phyloP scores from a whole-genome alignment of 2,113 vertebrate genomes.

The Orthonyx spaldingii region DNA sequence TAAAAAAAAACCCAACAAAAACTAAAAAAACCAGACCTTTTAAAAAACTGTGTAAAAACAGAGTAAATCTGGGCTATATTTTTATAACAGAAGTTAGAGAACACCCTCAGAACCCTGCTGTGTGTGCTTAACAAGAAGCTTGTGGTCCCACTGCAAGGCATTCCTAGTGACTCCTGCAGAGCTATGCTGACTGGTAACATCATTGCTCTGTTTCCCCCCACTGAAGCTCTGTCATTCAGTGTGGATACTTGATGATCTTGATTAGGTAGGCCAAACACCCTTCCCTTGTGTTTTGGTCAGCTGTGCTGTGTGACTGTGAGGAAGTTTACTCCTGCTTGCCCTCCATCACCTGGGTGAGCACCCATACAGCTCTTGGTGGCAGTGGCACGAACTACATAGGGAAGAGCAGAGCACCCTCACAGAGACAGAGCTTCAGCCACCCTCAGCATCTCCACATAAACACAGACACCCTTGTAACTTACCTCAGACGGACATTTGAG shows the following conservation, averaged over 20 bases:
- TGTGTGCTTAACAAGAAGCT: background rate
- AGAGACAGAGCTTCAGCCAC: background rate
- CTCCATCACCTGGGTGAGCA: fast-evolving
- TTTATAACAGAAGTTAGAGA: background rate
- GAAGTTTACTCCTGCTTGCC: background rate
- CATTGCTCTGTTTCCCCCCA: background rate
- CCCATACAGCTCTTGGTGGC: background rate
- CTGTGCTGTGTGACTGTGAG: fast-evolving
- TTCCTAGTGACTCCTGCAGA: background rate
- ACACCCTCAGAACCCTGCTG: background rate
- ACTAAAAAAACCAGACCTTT: background rate
- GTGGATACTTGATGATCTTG: background rate
- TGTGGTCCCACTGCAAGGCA: background rate
- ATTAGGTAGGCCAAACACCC: background rate
- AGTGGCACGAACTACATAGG: background rate
- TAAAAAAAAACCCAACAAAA: background rate
- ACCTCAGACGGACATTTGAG: constrained; percentile 69
- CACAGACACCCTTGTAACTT: background rate
- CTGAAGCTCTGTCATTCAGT: background rate
- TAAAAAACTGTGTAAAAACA: background rate
- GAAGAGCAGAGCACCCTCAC: background rate
- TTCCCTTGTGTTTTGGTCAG: background rate
- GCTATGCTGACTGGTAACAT: background rate
- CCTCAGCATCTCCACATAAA: background rate
- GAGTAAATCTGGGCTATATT: background rate